phyloP scores from a whole-genome alignment of 2,888 invertebrate species.

The Erebia ligea region DNA sequence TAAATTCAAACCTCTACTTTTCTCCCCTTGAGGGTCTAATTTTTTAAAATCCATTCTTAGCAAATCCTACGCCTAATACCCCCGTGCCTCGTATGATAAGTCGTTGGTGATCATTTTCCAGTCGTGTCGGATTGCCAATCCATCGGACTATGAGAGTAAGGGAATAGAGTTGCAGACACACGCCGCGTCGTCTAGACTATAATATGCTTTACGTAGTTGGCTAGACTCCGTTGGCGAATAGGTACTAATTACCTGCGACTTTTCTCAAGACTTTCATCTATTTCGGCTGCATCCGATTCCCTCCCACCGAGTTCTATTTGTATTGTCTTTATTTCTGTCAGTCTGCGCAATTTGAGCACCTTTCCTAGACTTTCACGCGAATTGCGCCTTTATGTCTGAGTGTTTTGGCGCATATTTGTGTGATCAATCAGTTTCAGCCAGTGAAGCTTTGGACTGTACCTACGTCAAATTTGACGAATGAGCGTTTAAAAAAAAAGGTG shows the following conservation, averaged over 20 bases:
- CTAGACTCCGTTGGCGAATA: neutral
- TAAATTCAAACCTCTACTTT: too few species aligned
- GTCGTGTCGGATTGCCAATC: too few species aligned
- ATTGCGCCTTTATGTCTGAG: slow-evolving; percentile 33
- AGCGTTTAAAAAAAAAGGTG: slow-evolving; percentile 1
- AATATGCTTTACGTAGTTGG: too few species aligned
- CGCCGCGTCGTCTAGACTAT: too few species aligned
- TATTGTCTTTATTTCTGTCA: slow-evolving; percentile 37
- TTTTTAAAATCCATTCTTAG: too few species aligned
- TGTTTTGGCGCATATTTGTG: slow-evolving; percentile 28
- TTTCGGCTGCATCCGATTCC: slow-evolving; percentile 26
- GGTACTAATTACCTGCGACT: slow-evolving; percentile 5
- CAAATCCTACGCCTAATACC: too few species aligned
- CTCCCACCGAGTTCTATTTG: slow-evolving; percentile 39
- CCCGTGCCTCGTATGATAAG: too few species aligned
- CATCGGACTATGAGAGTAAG: too few species aligned
- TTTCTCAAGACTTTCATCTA: slow-evolving; percentile 14
- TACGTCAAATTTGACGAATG: slow-evolving; percentile 27
- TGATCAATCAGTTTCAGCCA: slow-evolving; percentile 22
- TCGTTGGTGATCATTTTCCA: too few species aligned
- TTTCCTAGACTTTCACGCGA: slow-evolving; percentile 22
- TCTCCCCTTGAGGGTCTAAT: too few species aligned
- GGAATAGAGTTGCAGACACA: too few species aligned
- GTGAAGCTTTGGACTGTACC: slow-evolving; percentile 17
- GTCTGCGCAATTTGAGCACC: slow-evolving; percentile 24